phyloP scores from a whole-genome alignment of 2,888 invertebrate genomes.

The Balanococcus diminutus region DNA sequence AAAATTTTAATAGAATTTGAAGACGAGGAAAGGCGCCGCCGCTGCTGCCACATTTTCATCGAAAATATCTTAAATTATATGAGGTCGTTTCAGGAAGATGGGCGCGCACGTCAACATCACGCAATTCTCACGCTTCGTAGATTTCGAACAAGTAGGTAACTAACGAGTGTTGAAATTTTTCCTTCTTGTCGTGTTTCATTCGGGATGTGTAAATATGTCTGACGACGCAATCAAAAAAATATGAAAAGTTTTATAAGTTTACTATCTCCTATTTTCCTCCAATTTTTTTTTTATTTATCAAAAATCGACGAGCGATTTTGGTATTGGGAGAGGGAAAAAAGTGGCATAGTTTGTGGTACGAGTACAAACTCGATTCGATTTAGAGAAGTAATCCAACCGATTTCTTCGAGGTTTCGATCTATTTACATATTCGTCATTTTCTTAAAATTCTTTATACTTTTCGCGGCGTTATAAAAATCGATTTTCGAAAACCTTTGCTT shows the following conservation, averaged over 20 bases:
- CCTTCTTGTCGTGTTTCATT: not conserved
- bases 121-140: not conserved
- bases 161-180: slow-evolving; percentile 21
- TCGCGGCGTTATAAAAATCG: not conserved
- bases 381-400: not conserved
- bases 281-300: not conserved
- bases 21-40: not conserved
- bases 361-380: not conserved
- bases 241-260: slow-evolving; percentile 3
- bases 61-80: not conserved
- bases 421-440: not conserved
- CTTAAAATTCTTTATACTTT: no score
- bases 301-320: not conserved
- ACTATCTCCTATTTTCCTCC: not conserved
- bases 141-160: not conserved
- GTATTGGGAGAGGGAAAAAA: not conserved
- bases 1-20: not conserved
- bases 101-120: not conserved
- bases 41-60: not conserved
- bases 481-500: no score
- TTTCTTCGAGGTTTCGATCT: not conserved
- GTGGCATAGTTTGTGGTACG: not conserved
- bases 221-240: slow-evolving; percentile 13
- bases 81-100: not conserved
- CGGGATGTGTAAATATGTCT: not conserved